A percentile compares a stretch with the other conserved stretches of the same genome.
These are phyloP conservation scores for Drosophila tani DNA, from an alignment of 1,140 invertebrate genomes.

Conservation along the genomic window DNA sequence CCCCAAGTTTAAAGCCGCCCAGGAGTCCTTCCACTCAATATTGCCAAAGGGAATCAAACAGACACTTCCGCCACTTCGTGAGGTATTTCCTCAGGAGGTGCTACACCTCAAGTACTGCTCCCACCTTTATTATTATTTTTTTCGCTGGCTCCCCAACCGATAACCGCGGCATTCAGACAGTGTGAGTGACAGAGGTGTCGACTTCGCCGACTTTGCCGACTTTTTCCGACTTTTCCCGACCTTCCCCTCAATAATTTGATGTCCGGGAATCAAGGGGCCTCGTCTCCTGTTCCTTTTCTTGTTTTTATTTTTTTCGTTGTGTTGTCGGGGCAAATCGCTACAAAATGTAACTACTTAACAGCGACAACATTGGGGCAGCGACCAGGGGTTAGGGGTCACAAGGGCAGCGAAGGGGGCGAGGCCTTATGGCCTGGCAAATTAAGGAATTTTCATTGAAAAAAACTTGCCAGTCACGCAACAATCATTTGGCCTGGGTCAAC, in stretches of 20 bases:
- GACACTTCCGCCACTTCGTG: neutral
- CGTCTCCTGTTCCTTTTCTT: neutral
- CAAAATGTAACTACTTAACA: conserved; percentile 83
- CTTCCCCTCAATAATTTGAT: conserved; percentile 32
- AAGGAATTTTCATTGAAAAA: conserved; percentile 76
- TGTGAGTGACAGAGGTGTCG: conserved; percentile 20
- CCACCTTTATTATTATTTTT: neutral
- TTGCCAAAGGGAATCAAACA: neutral
- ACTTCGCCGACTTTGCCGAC: conserved; percentile 14
- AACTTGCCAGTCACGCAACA: conserved; percentile 79
- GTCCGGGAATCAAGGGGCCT: conserved; percentile 37
- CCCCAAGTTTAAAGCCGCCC: neutral
- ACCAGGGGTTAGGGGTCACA: conserved; percentile 5
- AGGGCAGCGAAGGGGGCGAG: neutral
- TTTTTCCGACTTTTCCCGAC: conserved; percentile 17
- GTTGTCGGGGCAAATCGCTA: conserved; percentile 75
- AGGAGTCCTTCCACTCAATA: neutral
- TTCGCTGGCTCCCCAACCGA: neutral
- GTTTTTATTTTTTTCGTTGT: conserved; percentile 13
- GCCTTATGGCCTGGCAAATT: conserved; percentile 71
- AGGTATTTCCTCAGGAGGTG: neutral
- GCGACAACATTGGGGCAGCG: conserved; percentile 63
- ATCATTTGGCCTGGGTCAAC: conserved; percentile 65
- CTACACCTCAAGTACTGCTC: neutral
- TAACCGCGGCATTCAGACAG: conserved; percentile 17